Percentiles rank a stretch among this genome's conserved stretches.
Conservation (phyloP, 2,888 invertebrate species). For the Macrosiphum euphorbiae region DNA sequence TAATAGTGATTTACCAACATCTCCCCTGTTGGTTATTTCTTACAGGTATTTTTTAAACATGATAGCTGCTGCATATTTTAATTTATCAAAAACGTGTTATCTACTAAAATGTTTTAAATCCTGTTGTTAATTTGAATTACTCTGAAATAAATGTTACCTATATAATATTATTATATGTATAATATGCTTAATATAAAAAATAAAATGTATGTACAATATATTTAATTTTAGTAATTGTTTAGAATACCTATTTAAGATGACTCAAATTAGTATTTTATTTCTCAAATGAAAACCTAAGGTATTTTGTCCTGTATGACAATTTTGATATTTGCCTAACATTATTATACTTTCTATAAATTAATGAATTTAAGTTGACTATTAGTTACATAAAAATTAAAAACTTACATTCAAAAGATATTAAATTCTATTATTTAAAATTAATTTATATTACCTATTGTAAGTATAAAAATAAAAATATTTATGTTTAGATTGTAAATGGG, state of each 20-base stretch:
- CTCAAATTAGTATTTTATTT: background rate
- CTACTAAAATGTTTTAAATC: background rate
- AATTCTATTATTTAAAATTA: background rate
- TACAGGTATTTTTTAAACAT: background rate
- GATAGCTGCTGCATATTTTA: background rate
- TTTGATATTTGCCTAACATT: background rate
- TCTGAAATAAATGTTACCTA: background rate
- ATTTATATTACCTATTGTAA: background rate
- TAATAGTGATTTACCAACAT: too few species aligned
- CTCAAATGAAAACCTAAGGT: background rate
- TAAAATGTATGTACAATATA: background rate
- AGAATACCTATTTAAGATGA: background rate
- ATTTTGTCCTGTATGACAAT: background rate
- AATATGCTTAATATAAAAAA: too few species aligned
- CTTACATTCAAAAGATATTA: background rate
- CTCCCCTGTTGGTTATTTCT: background rate
- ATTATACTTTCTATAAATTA: background rate
- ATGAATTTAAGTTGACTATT: background rate
- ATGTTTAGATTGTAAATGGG: slow-evolving; percentile 43
- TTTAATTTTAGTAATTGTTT: background rate
- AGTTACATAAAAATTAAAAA: background rate
- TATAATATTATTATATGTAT: too few species aligned
- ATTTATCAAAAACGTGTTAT: background rate
- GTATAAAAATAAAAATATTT: background rate
- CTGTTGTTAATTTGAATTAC: background rate